Evolutionary conservation across 2,888 invertebrate species (phyloP).

Genomic region (Mythimna vitellina): DNA sequence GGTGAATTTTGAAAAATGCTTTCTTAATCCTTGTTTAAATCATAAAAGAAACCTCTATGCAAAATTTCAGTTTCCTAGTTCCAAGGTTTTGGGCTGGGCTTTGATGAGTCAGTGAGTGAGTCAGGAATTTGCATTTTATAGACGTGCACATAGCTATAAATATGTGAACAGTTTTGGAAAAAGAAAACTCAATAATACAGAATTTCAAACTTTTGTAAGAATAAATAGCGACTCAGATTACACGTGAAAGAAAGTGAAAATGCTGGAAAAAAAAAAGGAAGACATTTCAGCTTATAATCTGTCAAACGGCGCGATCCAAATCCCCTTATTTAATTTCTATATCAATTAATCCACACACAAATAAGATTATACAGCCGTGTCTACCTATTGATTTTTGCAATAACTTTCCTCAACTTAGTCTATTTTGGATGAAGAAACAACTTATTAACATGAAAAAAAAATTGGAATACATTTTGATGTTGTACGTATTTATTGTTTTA

Average conservation of each 20-base stretch:
- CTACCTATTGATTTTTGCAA: conserved; percentile 47
- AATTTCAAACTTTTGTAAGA: conserved; percentile 3
- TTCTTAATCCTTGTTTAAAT: no score
- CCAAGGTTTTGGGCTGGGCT: no score
- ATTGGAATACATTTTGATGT: conserved; percentile 7
- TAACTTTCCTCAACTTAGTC: conserved; percentile 36
- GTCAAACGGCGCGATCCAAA: conserved; percentile 40
- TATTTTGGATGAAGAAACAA: conserved; percentile 34
- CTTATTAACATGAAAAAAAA: conserved; percentile 34
- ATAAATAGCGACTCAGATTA: conserved; percentile 17
- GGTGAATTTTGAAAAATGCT: no score
- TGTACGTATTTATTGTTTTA: conserved; percentile 17
- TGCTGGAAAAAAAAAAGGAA: conserved; percentile 4
- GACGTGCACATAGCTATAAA: neutral
- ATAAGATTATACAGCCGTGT: conserved; percentile 35
- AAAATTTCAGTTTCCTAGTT: no score
- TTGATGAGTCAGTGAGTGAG: no score
- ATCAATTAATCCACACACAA: conserved; percentile 46
- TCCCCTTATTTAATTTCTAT: conserved; percentile 53
- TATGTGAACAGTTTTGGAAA: neutral
- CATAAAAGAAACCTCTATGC: no score
- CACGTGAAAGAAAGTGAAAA: neutral
- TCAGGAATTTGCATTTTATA: no score
- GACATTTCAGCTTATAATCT: conserved; percentile 38
- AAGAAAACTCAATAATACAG: neutral